These are phyloP conservation scores for Lingula anatina DNA, from an alignment of 2,888 invertebrate genomes.

Conservation along the genomic window DNA sequence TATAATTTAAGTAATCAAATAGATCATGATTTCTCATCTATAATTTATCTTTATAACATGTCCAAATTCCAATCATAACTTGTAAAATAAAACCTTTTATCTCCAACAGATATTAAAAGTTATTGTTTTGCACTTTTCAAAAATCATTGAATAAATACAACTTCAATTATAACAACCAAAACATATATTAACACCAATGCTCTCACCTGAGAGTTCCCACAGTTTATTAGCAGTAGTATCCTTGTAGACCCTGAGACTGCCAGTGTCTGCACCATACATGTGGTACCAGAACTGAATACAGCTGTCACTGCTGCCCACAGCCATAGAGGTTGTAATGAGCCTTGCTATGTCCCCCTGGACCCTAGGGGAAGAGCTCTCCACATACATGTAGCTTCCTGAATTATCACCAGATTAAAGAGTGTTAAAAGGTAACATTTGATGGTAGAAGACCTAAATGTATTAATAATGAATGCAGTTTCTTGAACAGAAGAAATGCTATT, in stretches of 20 bases:
- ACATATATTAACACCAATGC: no score
- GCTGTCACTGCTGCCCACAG: conserved; percentile 16
- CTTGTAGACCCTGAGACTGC: conserved; percentile 32
- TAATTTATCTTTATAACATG: not conserved
- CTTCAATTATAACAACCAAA: no score
- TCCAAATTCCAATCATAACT: not conserved
- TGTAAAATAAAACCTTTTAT: not conserved
- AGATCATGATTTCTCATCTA: not conserved
- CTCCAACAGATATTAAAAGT: not conserved
- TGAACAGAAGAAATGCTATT: no score
- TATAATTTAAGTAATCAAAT: not conserved
- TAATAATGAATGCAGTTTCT: no score
- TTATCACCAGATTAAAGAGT: no score
- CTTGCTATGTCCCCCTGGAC: conserved; percentile 52
- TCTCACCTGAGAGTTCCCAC: no score
- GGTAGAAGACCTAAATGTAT: no score
- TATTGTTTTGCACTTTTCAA: no score
- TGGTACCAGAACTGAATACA: conserved; percentile 38
- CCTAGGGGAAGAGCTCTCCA: conserved; percentile 59
- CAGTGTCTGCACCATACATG: conserved; percentile 31
- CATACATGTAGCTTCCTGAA: conserved; percentile 55
- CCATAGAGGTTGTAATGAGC: conserved; percentile 21
- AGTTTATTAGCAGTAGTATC: no score
- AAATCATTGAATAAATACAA: no score
- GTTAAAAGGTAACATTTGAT: no score